Conservation (phyloP, 2,113 vertebrate genomes). For the Solea solea region DNA sequence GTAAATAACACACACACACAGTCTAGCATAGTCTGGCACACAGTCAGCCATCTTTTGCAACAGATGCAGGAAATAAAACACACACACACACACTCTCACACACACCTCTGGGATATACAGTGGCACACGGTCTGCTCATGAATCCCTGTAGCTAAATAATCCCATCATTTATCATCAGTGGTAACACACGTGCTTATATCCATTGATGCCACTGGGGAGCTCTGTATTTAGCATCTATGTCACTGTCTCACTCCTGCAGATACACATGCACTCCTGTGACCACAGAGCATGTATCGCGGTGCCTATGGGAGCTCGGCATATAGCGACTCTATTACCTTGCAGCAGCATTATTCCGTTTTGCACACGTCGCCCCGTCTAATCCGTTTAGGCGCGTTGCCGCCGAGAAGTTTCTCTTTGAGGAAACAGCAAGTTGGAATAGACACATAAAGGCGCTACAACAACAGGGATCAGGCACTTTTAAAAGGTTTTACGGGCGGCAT, state of each 20-base stretch:
- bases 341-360: constrained; percentile 37
- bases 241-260: constrained; percentile 11
- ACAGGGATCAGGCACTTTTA: constrained; percentile 54
- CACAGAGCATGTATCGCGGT: constrained; percentile 5
- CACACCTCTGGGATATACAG: constrained; percentile 3
- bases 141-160: constrained; percentile 11
- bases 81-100: not conserved
- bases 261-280: too few species aligned
- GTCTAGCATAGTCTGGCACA: not conserved
- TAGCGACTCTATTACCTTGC: constrained; percentile 50
- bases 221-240: constrained; percentile 36
- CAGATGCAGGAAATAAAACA: not conserved
- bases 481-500: constrained; percentile 40
- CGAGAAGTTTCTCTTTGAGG: constrained; percentile 35
- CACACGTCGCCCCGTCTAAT: constrained; percentile 47
- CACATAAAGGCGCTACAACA: constrained; percentile 32
- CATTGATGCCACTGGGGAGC: constrained; percentile 13
- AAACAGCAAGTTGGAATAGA: constrained; percentile 46
- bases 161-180: constrained; percentile 12
- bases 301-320: constrained; percentile 37
- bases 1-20: not conserved
- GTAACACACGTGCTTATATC: constrained; percentile 1
- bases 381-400: constrained; percentile 51
- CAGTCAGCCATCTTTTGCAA: not conserved
- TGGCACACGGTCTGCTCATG: not conserved